phyloP scores from a whole-genome alignment of 2,797 vertebrate species.

The Lerista edwardsae region DNA sequence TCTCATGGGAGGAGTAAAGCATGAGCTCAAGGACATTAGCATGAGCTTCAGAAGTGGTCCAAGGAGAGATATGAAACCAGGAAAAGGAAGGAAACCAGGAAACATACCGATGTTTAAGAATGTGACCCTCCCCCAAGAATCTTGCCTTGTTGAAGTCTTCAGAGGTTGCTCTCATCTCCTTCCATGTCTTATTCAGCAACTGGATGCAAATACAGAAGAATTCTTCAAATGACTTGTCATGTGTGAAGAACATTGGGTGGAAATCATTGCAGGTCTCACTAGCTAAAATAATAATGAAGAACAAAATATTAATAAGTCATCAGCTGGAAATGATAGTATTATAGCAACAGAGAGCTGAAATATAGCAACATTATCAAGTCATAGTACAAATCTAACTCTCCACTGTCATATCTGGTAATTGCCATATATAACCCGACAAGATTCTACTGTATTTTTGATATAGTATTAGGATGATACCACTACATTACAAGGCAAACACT shows the following conservation, averaged over 20 bases:
- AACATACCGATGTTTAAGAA: slow-evolving; percentile 22
- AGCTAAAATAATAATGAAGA: slow-evolving; percentile 77
- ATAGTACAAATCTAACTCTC: too few species aligned
- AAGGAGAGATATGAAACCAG: slow-evolving; percentile 8
- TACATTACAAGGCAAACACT: too few species aligned
- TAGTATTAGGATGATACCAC: too few species aligned
- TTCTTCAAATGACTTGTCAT: slow-evolving; percentile 94
- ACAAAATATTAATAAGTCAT: slow-evolving; percentile 28
- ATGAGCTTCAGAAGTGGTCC: background rate
- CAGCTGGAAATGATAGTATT: slow-evolving; percentile 6
- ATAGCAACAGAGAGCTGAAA: background rate
- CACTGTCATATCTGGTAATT: too few species aligned
- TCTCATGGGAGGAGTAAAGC: background rate
- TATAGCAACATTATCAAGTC: background rate
- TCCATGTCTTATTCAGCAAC: slow-evolving; percentile 99
- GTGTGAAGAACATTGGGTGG: slow-evolving; percentile 99
- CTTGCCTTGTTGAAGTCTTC: slow-evolving; percentile 99
- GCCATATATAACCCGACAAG: too few species aligned
- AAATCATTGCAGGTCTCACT: slow-evolving; percentile 99
- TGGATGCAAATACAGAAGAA: slow-evolving; percentile 99
- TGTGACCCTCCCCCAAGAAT: slow-evolving; percentile 24
- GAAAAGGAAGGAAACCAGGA: background rate
- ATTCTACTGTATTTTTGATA: too few species aligned
- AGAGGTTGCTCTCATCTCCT: slow-evolving; percentile 98
- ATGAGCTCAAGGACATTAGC: background rate